phyloP scores from a whole-genome alignment of 2,113 vertebrate genomes.

The Zapornia atra region DNA sequence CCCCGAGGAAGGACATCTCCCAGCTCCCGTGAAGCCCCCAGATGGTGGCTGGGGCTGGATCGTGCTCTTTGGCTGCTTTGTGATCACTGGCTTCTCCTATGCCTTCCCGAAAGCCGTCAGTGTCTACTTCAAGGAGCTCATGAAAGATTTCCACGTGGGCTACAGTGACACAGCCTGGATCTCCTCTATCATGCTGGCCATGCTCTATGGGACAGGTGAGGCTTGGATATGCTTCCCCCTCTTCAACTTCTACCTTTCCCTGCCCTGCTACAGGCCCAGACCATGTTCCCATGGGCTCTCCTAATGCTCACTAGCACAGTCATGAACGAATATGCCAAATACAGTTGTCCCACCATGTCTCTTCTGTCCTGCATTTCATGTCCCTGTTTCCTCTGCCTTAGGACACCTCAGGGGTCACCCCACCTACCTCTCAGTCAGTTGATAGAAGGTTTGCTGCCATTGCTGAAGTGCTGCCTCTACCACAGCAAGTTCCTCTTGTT shows the following conservation, averaged over 20 bases:
- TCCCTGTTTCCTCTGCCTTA: not conserved
- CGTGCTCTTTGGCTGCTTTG: constrained; percentile 77
- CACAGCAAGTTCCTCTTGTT: not conserved
- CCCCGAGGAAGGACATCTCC: constrained; percentile 40
- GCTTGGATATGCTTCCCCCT: not conserved
- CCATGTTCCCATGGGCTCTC: not conserved
- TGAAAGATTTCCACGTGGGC: constrained; percentile 78
- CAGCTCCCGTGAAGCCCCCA: constrained; percentile 58
- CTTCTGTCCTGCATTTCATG: not conserved
- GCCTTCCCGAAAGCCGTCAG: constrained; percentile 83
- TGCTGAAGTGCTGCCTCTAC: not conserved
- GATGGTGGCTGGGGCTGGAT: constrained; percentile 83
- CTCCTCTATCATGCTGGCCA: constrained; percentile 83
- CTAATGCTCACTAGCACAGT: not conserved
- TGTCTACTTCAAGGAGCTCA: constrained; percentile 82
- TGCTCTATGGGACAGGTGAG: constrained; percentile 82
- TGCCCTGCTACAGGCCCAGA: not conserved
- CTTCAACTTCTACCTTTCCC: not conserved
- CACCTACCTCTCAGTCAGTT: not conserved
- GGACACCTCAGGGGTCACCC: not conserved
- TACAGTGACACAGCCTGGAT: constrained; percentile 85
- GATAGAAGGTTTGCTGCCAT: not conserved
- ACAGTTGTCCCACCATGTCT: not conserved
- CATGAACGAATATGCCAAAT: not conserved
- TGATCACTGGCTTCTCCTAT: constrained; percentile 81